Base-by-base conservation (phyloP, 2,888 invertebrate genomes). In the Lathronympha strigana region DNA sequence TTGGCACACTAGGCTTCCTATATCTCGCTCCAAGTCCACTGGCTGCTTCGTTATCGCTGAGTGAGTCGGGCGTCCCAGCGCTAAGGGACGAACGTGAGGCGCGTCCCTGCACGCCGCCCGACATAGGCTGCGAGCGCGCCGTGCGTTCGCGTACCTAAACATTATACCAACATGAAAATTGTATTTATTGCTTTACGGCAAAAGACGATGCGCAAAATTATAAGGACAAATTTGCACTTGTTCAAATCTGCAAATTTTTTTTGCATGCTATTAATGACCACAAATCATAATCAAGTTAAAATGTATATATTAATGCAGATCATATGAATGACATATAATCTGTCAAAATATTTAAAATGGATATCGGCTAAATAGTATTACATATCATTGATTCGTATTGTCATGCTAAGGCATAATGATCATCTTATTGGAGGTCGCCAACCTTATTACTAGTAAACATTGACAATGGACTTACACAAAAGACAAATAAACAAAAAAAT, bases 91-190 rank as follows among this genome's bases (percentile, higher is more conserved):
- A 95, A 70, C 96, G 94, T 43, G 96, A 95, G 33, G 95, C 94
- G 71, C 95, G 90, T 50, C 95, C 94, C 1, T 87, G 83, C 1
- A 77, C 84, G 21, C 82, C 88, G 50, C 84, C 84, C 36, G 94
- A 94, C 98, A 98, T 98, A 51, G 98, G 98, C 72, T 97, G 96
- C 64, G 98, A 98, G 76, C 98, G 94, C 67, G 94, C 96, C 47
- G 98, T 98, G 78, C 98, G 95, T 91, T 98, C 98, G 78, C 98
- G 95, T 67, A 98, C 97, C 98, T 98, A 91, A 61, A 71, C 66
- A 66, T 66, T 33, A 67, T 15, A 68, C 53, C 57, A 33, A 60
- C 8, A 33, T 43, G 17, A 21, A 43, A 31, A 57, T 31, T n/a
- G 3, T 8, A n/a, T 57, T 57, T 9, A 4, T 57, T 45, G 9